Evolutionary conservation across 35 echinoderm and acorn worm genomes (phyloP).

Genomic region (Ptychodera flava): DNA sequence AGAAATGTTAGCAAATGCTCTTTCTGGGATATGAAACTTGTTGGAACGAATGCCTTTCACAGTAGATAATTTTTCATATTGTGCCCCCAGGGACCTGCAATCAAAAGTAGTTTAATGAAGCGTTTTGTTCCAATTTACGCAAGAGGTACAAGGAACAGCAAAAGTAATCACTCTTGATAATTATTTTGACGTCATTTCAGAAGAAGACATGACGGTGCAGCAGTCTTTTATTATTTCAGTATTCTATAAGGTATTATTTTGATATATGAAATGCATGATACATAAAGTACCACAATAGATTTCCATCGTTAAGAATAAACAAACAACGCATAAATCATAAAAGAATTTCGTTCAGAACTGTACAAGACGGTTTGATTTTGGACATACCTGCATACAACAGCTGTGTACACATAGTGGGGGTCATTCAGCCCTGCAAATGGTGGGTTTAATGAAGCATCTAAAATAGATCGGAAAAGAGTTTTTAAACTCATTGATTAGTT

Average conservation of each 20-base stretch:
- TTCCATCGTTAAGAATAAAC: no score
- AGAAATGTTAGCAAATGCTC: slow-evolving; percentile 32
- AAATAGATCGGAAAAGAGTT: neutral
- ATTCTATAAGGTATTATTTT: no score
- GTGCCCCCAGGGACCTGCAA: slow-evolving; percentile 42
- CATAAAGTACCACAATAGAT: no score
- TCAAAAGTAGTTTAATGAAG: neutral
- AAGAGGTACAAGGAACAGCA: neutral
- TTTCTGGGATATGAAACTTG: slow-evolving; percentile 39
- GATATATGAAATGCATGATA: neutral
- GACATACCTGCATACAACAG: neutral
- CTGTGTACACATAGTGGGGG: neutral
- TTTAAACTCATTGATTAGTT: neutral
- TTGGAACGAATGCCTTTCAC: slow-evolving; percentile 27
- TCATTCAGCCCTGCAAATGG: neutral
- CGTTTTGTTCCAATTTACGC: neutral
- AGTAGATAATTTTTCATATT: slow-evolving; percentile 33
- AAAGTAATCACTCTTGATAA: neutral
- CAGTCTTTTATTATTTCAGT: no score
- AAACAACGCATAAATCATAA: no score
- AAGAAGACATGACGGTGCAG: neutral
- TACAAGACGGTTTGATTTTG: no score
- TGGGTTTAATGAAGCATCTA: neutral
- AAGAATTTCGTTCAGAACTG: no score
- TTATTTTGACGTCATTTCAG: neutral